Conservation (phyloP, 2,797 vertebrate genomes). For the Ctenochaetus hawaiiensis region DNA sequence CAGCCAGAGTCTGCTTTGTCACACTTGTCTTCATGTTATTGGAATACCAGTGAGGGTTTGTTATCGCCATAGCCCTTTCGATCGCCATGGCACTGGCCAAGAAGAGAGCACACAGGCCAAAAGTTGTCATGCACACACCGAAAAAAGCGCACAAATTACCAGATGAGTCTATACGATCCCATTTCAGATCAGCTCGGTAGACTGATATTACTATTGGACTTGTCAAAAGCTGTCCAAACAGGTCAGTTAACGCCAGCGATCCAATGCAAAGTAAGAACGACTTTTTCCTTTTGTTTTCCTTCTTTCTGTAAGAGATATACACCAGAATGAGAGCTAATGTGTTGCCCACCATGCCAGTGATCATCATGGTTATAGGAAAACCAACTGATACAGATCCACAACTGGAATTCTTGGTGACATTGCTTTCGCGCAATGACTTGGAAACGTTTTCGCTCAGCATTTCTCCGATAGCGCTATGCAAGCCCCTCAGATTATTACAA, state of each 20-base stretch:
- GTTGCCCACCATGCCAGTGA: constrained; percentile 94
- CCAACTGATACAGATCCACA: constrained; percentile 90
- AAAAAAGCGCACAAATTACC: constrained; percentile 92
- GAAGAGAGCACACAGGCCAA: constrained; percentile 94
- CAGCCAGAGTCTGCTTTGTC: constrained; percentile 86
- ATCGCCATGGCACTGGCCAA: constrained; percentile 95
- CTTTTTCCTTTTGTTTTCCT: constrained; percentile 90
- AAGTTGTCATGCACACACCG: constrained; percentile 94
- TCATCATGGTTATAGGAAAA: constrained; percentile 94
- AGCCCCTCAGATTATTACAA: constrained; percentile 43
- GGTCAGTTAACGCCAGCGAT: constrained; percentile 92
- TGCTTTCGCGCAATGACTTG: constrained; percentile 58
- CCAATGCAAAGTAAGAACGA: constrained; percentile 97
- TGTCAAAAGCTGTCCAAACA: constrained; percentile 94
- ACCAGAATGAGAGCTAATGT: constrained; percentile 92
- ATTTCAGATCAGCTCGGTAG: constrained; percentile 87
- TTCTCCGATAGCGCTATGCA: constrained; percentile 27
- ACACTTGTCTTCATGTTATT: constrained; percentile 91
- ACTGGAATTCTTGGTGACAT: constrained; percentile 64
- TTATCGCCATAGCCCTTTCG: constrained; percentile 93
- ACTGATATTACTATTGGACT: constrained; percentile 95
- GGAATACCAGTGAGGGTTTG: constrained; percentile 94
- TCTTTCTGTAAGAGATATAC: constrained; percentile 89
- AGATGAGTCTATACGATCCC: constrained; percentile 89
- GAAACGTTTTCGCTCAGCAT: constrained; percentile 81